Evolutionary conservation across 2,888 invertebrate species (phyloP), one percentile per base, ranked within the genome.

Genomic region (Acronicta psi): DNA sequence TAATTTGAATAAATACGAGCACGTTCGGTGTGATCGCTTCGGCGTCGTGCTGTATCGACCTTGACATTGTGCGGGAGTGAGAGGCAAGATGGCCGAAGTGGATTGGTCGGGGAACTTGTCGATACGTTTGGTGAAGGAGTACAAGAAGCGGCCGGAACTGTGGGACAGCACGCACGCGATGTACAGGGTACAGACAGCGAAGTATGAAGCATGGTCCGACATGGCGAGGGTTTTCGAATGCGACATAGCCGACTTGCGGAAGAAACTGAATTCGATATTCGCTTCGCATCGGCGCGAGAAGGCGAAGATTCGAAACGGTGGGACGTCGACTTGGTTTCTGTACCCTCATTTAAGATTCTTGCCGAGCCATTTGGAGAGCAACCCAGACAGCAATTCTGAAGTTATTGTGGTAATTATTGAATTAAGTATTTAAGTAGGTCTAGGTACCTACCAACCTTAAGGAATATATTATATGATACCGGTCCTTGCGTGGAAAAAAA

Each of bases 261-360:
- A 89, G 84, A 94, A 94, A 63, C 63, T 94, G 53, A 91, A 91
- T 69, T 93, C 93, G 0, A 75, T 94, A 37, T 85, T 93, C 67
- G 94, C 93, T 2, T 94, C 93, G 38, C 87, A 92, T 40, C 78
- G 93, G 4, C 83, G 93, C 5, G 93, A 93, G 77, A 90, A 90
- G 68, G 73, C 77, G 43, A 90, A 88, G 66, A 84, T 92, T 17
- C 83, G 88, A 2, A 62, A 75, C 7, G 92, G 92, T 0, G 85
- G 83, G 6, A 75, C 74, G 6, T 87, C 90, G 0, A 73, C 75
- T 0, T 94, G 93, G 93, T 92, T 90, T 73, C 77, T 93, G 46
- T 94, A 93, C 58, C 75, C 79, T 0, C 67, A 88, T 38, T 68
- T 94, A 75, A 84, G 76, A 20, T 94, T 93, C 65, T 61, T 93